A percentile compares a stretch with the other conserved stretches of the same genome.
phyloP scores from a whole-genome alignment of 2,113 vertebrate species.

The Oreotrochilus melanogaster region DNA sequence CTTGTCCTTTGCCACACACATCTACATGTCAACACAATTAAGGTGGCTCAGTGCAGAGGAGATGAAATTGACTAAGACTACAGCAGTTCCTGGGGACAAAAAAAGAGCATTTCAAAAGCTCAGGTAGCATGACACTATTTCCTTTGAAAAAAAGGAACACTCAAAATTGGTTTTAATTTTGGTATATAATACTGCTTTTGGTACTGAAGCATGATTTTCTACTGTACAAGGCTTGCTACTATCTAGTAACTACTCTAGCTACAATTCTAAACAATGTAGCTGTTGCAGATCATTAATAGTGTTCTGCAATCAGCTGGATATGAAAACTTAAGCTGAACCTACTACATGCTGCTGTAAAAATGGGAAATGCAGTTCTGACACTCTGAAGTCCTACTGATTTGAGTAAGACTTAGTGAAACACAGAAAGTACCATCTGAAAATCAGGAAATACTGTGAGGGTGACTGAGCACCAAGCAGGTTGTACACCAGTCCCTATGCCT shows the following conservation, averaged over 20 bases:
- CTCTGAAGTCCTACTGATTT: not conserved
- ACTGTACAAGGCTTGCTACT: not conserved
- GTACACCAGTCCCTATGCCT: not conserved
- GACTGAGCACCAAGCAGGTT: not conserved
- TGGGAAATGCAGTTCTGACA: not conserved
- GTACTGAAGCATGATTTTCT: not conserved
- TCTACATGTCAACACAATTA: not conserved
- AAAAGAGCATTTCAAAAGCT: not conserved
- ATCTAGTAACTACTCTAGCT: not conserved
- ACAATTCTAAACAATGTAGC: not conserved
- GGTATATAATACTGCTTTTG: not conserved
- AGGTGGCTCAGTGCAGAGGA: not conserved
- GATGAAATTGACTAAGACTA: not conserved
- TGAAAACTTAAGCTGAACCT: not conserved
- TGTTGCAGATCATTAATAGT: not conserved
- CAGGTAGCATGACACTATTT: not conserved
- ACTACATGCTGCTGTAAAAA: not conserved
- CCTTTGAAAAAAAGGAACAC: not conserved
- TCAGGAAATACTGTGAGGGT: not conserved
- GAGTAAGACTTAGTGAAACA: not conserved
- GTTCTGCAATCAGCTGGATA: not conserved
- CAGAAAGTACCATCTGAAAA: fast-evolving
- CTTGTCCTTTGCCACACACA: not conserved
- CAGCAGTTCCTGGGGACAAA: not conserved
- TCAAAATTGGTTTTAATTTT: not conserved